phyloP scores from a whole-genome alignment of 2,888 invertebrate genomes.

The Leptinotarsa rubiginosa region DNA sequence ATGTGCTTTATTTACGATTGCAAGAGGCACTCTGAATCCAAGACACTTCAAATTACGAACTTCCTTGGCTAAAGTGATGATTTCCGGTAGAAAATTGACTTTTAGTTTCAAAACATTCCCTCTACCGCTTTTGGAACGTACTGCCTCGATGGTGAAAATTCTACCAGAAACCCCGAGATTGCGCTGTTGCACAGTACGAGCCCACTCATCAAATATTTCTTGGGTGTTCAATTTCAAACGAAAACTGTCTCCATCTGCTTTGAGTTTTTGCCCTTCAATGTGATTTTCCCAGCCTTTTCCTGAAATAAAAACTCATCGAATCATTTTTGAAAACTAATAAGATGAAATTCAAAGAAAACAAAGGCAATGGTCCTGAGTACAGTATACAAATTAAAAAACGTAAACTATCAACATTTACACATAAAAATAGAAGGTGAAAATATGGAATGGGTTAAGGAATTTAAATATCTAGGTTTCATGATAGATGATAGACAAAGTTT shows the following conservation, averaged over 20 bases:
- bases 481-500: no score
- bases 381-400: background rate
- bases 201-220: conserved; percentile 99
- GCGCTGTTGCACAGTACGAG: conserved; percentile 91
- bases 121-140: conserved; percentile 81
- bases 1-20: conserved; percentile 99
- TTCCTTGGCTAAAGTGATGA: conserved; percentile 98
- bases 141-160: conserved; percentile 92
- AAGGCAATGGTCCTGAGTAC: background rate
- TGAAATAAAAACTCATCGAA: conserved; percentile 52
- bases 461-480: no score
- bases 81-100: conserved; percentile 97
- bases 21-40: conserved; percentile 95
- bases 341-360: no score
- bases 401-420: background rate
- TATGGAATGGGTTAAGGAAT: no score
- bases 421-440: background rate
- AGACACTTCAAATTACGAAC: conserved; percentile 95
- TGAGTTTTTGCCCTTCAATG: conserved; percentile 97
- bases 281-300: conserved; percentile 99
- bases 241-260: conserved; percentile 98
- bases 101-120: conserved; percentile 88
- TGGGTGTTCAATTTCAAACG: conserved; percentile 95
- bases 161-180: conserved; percentile 94
- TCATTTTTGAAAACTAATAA: no score